These are phyloP conservation scores for Pseudococcus viburni DNA, from an alignment of 2,888 invertebrate genomes.

Conservation along the genomic window DNA sequence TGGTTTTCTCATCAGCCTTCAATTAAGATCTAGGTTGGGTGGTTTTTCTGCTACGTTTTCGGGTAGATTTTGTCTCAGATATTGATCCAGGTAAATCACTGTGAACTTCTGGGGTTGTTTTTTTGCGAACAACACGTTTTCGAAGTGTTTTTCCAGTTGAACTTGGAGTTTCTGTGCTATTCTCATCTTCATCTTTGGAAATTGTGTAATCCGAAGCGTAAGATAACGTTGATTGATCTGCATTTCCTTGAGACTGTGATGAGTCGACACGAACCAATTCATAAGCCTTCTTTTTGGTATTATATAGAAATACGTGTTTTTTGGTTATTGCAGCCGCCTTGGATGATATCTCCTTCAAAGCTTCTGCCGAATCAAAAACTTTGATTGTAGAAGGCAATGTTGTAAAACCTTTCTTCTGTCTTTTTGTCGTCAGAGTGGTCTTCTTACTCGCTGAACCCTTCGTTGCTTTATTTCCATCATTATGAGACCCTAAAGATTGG, in stretches of 20 bases:
- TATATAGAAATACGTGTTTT: neutral
- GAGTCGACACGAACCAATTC: neutral
- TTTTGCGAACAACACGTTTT: neutral
- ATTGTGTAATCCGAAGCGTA: neutral
- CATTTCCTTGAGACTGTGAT: neutral
- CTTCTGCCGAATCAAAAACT: neutral
- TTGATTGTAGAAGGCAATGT: neutral
- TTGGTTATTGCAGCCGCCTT: neutral
- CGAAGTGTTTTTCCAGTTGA: neutral
- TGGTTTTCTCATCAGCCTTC: neutral
- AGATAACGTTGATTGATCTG: neutral
- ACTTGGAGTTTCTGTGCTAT: neutral
- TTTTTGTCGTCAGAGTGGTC: neutral
- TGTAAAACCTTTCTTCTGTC: neutral
- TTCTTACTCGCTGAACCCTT: neutral
- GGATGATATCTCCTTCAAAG: neutral
- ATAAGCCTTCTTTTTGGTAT: slow-evolving; percentile 1
- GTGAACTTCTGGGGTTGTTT: no score
- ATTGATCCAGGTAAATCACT: neutral
- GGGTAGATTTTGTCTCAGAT: neutral
- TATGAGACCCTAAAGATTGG: neutral
- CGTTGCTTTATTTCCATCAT: neutral
- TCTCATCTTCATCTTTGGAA: neutral
- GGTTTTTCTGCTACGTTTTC: neutral
- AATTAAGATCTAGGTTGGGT: neutral